phyloP scores from a whole-genome alignment of 2,888 invertebrate species.

The Cephus spinipes region DNA sequence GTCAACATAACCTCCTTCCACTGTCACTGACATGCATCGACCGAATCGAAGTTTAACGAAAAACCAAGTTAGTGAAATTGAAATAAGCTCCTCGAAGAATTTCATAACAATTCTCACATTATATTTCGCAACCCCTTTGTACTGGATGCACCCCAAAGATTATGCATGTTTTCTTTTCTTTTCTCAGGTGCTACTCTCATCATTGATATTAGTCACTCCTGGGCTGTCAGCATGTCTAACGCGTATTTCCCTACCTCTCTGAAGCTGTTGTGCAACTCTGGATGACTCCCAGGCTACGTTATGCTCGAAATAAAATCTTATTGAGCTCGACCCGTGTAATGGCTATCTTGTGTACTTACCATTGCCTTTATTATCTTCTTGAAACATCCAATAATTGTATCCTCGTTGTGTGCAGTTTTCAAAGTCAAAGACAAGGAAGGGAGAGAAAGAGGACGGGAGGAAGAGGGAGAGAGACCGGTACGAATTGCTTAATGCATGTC shows the following conservation, averaged over 20 bases:
- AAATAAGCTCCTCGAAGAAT: background rate
- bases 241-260: background rate
- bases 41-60: background rate
- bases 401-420: background rate
- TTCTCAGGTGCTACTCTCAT: constrained; percentile 3
- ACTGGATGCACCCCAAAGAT: background rate
- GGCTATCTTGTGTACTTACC: background rate
- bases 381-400: background rate
- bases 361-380: background rate
- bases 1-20: background rate
- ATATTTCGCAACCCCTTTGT: background rate
- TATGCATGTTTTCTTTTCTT: background rate
- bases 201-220: background rate
- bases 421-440: constrained; percentile 1
- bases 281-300: background rate
- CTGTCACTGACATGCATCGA: background rate
- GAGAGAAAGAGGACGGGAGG: constrained; percentile 10
- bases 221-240: background rate
- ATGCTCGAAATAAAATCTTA: background rate
- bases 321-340: background rate
- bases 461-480: constrained; percentile 14
- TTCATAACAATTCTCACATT: background rate
- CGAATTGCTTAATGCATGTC: background rate
- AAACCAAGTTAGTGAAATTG: background rate
- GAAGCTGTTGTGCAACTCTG: background rate